A percentile compares a stretch with the other conserved stretches of the same genome.
These are phyloP conservation scores for Takifugu flavidus DNA, from an alignment of 2,113 vertebrate genomes.

Conservation along the genomic window DNA sequence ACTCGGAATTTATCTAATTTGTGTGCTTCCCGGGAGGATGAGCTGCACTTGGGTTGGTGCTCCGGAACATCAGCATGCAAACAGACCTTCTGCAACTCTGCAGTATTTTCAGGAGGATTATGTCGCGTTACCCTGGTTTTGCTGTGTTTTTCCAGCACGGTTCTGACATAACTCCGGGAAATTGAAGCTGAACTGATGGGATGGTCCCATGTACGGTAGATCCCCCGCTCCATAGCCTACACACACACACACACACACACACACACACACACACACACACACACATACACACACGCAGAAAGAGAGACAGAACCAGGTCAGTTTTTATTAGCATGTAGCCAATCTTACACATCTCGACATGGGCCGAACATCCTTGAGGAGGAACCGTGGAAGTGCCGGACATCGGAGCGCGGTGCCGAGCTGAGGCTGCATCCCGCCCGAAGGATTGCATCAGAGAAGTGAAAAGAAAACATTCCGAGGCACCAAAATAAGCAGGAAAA, in stretches of 20 bases:
- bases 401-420: not conserved
- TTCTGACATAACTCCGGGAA: constrained; percentile 82
- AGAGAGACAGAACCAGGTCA: not conserved
- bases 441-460: too few species aligned
- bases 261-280: constrained; percentile 1
- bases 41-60: too few species aligned
- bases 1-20: too few species aligned
- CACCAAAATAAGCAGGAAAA: too few species aligned
- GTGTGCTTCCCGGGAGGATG: too few species aligned
- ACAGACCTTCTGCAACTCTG: too few species aligned
- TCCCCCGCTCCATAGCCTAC: constrained; percentile 79
- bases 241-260: constrained; percentile 34
- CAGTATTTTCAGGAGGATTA: not conserved
- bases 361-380: constrained; percentile 10
- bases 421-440: constrained; percentile 4
- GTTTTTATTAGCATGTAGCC: constrained; percentile 38
- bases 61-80: too few species aligned
- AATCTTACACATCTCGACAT: constrained; percentile 25
- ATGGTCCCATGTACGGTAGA: constrained; percentile 85
- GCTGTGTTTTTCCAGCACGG: constrained; percentile 74
- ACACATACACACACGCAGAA: not conserved
- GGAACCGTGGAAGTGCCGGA: constrained; percentile 7
- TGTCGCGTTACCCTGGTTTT: constrained; percentile 74
- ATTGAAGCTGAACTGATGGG: constrained; percentile 82
- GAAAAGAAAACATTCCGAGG: too few species aligned